phyloP scores from a whole-genome alignment of 1,140 invertebrate species.

The Antheraea mylitta region DNA sequence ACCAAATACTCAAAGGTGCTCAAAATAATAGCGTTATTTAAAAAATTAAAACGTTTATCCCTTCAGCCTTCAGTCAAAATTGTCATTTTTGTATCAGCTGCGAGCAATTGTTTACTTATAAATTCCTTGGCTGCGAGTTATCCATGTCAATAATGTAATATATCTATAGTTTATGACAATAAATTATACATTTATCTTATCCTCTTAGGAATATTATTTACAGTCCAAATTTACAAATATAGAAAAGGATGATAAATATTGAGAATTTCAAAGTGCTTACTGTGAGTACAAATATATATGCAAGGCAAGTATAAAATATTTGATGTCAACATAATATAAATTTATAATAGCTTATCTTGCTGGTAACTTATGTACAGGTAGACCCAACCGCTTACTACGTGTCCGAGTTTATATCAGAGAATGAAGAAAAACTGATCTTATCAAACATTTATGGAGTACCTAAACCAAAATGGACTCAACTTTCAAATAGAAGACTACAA shows the following conservation, averaged over 20 bases:
- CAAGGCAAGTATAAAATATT: background rate
- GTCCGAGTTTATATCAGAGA: conserved; percentile 92
- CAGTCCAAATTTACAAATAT: background rate
- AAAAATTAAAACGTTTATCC: background rate
- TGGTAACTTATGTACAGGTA: conserved; percentile 74
- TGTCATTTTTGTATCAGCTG: too few species aligned
- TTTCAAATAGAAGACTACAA: conserved; percentile 94
- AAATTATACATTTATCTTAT: too few species aligned
- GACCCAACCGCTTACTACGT: conserved; percentile 91
- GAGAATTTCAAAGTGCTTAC: conserved; percentile 31
- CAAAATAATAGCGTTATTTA: too few species aligned
- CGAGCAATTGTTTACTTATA: too few species aligned
- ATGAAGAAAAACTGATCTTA: conserved; percentile 89
- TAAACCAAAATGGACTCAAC: conserved; percentile 97
- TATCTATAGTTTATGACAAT: too few species aligned
- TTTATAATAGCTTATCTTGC: background rate
- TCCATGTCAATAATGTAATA: too few species aligned
- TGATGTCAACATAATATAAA: background rate
- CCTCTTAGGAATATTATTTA: background rate
- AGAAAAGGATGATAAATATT: conserved; percentile 14
- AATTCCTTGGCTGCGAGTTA: too few species aligned
- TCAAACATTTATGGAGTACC: conserved; percentile 88
- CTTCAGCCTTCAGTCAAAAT: too few species aligned
- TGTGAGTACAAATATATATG: conserved; percentile 27
- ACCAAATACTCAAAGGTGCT: too few species aligned